These are phyloP conservation scores for Rutpela maculata DNA, from an alignment of 2,888 invertebrate genomes.

Conservation along the genomic window DNA sequence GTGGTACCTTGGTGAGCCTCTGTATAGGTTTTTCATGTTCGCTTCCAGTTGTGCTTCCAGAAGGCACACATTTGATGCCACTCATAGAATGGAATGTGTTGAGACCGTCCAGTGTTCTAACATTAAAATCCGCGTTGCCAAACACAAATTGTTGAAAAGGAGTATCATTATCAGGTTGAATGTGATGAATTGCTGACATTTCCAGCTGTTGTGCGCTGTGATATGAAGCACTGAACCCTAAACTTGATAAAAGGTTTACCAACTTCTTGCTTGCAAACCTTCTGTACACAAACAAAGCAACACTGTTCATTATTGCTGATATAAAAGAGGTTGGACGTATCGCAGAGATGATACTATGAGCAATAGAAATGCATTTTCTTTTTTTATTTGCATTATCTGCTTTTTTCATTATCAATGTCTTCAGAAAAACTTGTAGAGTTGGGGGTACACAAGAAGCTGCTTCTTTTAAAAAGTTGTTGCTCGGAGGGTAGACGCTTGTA, in stretches of 20 bases:
- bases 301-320: too few species aligned
- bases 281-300: too few species aligned
- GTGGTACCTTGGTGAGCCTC: conserved; percentile 32
- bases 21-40: conserved; percentile 33
- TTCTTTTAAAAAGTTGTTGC: too few species aligned
- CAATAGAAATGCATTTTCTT: too few species aligned
- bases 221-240: conserved; percentile 35
- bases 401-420: too few species aligned
- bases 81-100: conserved; percentile 32
- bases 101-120: conserved; percentile 24
- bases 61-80: conserved; percentile 33
- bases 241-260: conserved; percentile 28
- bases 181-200: conserved; percentile 25
- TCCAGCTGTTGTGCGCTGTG: conserved; percentile 36
- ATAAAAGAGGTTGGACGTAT: too few species aligned
- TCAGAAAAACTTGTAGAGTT: too few species aligned
- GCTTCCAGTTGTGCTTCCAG: conserved; percentile 32
- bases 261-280: too few species aligned
- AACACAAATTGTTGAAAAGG: conserved; percentile 11
- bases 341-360: too few species aligned
- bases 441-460: too few species aligned
- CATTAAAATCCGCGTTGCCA: conserved; percentile 17
- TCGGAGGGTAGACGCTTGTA: too few species aligned
- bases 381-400: too few species aligned
- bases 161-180: conserved; percentile 17